phyloP scores from a whole-genome alignment of 2,888 invertebrate species.

The Lymantria dispar region DNA sequence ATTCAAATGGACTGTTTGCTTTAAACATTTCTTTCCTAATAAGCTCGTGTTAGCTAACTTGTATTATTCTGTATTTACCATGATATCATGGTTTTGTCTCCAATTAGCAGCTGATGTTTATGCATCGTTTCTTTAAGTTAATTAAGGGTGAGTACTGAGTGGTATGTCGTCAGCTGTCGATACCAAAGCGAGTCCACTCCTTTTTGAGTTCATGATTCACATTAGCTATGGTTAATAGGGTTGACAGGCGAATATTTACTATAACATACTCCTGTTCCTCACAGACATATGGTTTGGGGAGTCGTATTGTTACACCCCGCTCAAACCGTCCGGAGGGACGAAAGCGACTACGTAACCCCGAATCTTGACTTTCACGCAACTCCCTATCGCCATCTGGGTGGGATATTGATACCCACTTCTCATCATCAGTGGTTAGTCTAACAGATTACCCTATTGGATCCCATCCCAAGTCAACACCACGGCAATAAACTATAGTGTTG shows the following conservation, averaged over 20 bases:
- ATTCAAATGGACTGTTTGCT: constrained; percentile 2
- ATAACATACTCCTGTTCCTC: not conserved
- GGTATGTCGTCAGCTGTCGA: constrained; percentile 32
- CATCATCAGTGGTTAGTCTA: too few species aligned
- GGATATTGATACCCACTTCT: too few species aligned
- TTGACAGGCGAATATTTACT: constrained; percentile 8
- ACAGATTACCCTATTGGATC: too few species aligned
- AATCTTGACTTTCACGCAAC: too few species aligned
- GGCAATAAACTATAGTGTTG: too few species aligned
- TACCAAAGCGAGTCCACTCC: constrained; percentile 35
- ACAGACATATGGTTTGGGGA: too few species aligned
- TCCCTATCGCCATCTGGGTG: too few species aligned
- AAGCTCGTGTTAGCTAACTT: not conserved
- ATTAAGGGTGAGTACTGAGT: constrained; percentile 32
- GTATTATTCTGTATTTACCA: constrained; percentile 20
- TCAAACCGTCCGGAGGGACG: too few species aligned
- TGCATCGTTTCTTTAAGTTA: constrained; percentile 35
- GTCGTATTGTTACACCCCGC: too few species aligned
- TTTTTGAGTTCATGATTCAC: constrained; percentile 37
- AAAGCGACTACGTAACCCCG: too few species aligned
- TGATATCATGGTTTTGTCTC: constrained; percentile 22
- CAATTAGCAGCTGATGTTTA: constrained; percentile 36
- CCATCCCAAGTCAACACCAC: too few species aligned
- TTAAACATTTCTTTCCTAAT: constrained; percentile 2
- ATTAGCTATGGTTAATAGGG: constrained; percentile 29